Conservation (phyloP, 1,140 invertebrate species). For the Atta colombica region DNA sequence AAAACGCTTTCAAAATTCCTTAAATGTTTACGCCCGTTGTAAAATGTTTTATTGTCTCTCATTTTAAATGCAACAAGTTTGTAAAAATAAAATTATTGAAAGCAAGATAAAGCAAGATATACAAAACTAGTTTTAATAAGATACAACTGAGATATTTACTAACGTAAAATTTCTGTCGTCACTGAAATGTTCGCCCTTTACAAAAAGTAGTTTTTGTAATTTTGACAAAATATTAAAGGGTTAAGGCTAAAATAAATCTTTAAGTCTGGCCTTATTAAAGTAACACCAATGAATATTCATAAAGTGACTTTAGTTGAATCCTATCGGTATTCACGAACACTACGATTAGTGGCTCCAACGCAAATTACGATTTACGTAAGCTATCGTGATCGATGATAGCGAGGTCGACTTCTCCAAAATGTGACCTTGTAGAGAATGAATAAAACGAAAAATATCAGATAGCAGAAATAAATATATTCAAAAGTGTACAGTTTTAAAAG, state of each 20-base stretch:
- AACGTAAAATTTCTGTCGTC: background rate
- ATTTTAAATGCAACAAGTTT: background rate
- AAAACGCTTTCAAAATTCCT: slow-evolving; percentile 8
- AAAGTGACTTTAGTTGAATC: slow-evolving; percentile 16
- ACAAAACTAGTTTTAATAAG: background rate
- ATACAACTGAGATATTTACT: background rate
- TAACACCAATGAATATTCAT: slow-evolving; percentile 66
- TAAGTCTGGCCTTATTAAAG: background rate
- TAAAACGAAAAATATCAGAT: slow-evolving; percentile 23
- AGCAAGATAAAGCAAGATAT: background rate
- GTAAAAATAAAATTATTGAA: slow-evolving; percentile 14
- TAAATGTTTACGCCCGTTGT: background rate
- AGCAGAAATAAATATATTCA: background rate
- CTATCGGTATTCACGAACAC: slow-evolving; percentile 12
- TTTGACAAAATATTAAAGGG: background rate
- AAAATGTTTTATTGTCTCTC: background rate
- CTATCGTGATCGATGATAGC: slow-evolving; percentile 21
- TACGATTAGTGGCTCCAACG: slow-evolving; percentile 51
- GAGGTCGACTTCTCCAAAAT: slow-evolving; percentile 38
- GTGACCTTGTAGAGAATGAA: background rate
- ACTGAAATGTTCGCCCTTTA: background rate
- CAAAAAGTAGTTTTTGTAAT: background rate
- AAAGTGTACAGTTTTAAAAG: background rate
- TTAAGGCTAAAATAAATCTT: background rate
- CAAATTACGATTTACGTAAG: slow-evolving; percentile 70